Conservation (phyloP, 2,888 invertebrate species). For the Pimpla rufipes region DNA sequence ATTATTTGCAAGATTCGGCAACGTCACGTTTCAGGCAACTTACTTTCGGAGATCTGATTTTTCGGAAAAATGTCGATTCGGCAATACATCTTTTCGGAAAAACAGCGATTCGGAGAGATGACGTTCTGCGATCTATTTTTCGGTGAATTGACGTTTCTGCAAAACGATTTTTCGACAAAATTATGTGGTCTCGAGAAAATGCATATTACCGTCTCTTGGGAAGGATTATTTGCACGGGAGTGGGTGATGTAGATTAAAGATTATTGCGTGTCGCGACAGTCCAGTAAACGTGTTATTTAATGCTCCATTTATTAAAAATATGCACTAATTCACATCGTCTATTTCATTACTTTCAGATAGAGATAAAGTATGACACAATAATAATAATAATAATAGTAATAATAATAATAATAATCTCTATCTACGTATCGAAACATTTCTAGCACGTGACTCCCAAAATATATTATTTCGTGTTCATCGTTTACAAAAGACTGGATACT, state of each 20-base stretch:
- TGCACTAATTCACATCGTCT: slow-evolving; percentile 83
- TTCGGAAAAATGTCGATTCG: too few relatives aligned
- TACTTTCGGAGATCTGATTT: too few relatives aligned
- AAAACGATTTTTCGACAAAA: too few relatives aligned
- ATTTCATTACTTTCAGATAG: slow-evolving; percentile 83
- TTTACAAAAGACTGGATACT: slow-evolving; percentile 80
- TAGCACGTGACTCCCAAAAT: slow-evolving; percentile 81
- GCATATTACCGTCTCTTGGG: not conserved
- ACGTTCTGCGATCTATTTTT: too few relatives aligned
- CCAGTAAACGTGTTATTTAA: slow-evolving; percentile 73
- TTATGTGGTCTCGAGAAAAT: too few relatives aligned
- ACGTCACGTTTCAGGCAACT: too few relatives aligned
- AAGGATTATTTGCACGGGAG: not conserved
- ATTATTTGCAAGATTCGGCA: too few relatives aligned
- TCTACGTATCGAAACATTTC: slow-evolving; percentile 80
- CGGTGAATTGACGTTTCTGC: too few relatives aligned
- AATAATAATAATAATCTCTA: slow-evolving; percentile 79
- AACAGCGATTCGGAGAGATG: too few relatives aligned
- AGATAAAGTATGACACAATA: slow-evolving; percentile 79
- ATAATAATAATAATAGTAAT: slow-evolving; percentile 11
- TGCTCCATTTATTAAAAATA: slow-evolving; percentile 85
- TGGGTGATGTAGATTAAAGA: not conserved
- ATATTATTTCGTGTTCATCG: slow-evolving; percentile 77
- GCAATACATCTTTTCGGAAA: too few relatives aligned
- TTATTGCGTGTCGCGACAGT: slow-evolving; percentile 2